Conservation (phyloP, 2,888 invertebrate genomes). For the Trachelus iudaicus region DNA sequence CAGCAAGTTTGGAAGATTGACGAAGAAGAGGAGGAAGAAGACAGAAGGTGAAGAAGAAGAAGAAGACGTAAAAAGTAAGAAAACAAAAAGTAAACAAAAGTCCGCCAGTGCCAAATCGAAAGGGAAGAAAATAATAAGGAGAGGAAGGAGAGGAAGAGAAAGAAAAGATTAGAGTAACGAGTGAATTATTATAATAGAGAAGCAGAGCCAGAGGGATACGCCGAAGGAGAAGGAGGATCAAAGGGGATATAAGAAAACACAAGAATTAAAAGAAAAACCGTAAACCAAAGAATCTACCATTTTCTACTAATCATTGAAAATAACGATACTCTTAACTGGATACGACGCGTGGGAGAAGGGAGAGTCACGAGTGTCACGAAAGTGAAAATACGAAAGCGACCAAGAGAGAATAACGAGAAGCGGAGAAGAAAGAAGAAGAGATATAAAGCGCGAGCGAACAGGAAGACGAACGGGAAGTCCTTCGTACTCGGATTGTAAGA, state of each 20-base stretch:
- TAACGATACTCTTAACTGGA: conserved; percentile 39
- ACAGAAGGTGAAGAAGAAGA: conserved; percentile 28
- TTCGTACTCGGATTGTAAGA: background rate
- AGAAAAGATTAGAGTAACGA: conserved; percentile 21
- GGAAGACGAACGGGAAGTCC: background rate
- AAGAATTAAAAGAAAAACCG: conserved; percentile 42
- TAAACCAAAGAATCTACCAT: conserved; percentile 66
- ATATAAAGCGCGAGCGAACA: background rate
- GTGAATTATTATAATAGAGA: conserved; percentile 16
- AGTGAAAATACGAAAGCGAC: background rate
- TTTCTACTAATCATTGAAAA: conserved; percentile 60
- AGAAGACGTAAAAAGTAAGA: conserved; percentile 25
- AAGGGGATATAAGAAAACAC: conserved; percentile 25
- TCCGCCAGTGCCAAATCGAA: conserved; percentile 65
- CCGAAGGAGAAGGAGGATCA: background rate
- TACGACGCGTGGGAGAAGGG: background rate
- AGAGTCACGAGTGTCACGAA: background rate
- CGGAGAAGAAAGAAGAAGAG: background rate
- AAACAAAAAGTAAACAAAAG: conserved; percentile 32
- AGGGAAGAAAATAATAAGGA: conserved; percentile 40
- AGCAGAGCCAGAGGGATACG: background rate
- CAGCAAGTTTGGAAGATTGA: conserved; percentile 65
- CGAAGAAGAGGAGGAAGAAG: conserved; percentile 39
- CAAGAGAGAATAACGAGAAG: background rate
- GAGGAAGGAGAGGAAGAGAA: conserved; percentile 27